Conservation (phyloP, 2,888 invertebrate genomes). For the Dinocampus coccinellae region DNA sequence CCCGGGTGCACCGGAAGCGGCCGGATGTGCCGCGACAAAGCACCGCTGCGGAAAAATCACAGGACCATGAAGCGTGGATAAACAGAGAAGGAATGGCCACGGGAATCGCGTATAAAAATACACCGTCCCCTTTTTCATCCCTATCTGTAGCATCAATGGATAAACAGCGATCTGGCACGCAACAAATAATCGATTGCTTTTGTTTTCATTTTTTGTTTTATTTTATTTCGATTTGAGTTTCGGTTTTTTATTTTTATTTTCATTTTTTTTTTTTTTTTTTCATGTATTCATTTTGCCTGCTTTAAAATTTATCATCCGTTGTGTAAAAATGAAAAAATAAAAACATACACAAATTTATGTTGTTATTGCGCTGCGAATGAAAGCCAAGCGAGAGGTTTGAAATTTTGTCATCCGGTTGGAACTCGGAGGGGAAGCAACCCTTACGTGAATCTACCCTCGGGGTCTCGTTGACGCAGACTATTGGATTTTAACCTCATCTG, state of each 20-base stretch:
- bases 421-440: conserved; percentile 51
- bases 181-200: conserved; percentile 18
- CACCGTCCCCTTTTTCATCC: neutral
- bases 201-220: neutral
- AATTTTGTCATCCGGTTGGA: conserved; percentile 60
- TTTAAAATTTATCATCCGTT: conserved; percentile 10
- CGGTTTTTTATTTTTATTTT: neutral
- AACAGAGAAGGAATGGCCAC: conserved; percentile 49
- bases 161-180: conserved; percentile 22
- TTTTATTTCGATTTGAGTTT: conserved; percentile 16
- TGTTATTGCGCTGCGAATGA: neutral
- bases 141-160: conserved; percentile 7
- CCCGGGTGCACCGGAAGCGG: conserved; percentile 60
- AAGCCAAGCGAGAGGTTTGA: conserved; percentile 55
- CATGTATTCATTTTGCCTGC: neutral
- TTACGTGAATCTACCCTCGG: conserved; percentile 29
- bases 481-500: conserved; percentile 66
- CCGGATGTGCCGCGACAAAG: conserved; percentile 66
- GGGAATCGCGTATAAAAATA: conserved; percentile 27
- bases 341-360: neutral
- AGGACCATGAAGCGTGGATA: conserved; percentile 62
- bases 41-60: conserved; percentile 65
- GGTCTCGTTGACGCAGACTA: conserved; percentile 54
- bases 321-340: neutral
- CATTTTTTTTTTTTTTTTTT: neutral